Conservation (phyloP, 2,797 vertebrate genomes). For the Mareca penelope region DNA sequence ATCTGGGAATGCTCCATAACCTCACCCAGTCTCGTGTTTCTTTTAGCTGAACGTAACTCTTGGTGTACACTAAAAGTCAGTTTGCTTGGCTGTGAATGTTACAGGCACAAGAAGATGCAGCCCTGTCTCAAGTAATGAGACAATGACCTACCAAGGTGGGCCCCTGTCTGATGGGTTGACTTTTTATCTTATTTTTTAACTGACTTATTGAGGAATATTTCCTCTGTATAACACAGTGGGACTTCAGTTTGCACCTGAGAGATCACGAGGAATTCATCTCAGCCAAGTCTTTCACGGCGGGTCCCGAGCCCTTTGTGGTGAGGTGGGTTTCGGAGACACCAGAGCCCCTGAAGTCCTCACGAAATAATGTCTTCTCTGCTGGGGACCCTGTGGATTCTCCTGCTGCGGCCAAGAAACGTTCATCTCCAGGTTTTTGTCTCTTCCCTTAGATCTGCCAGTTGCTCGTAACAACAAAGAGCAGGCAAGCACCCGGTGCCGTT, state of each 20-base stretch:
- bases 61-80: conserved; percentile 1
- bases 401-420: neutral
- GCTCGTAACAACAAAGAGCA: conserved; percentile 3
- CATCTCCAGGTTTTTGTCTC: neutral
- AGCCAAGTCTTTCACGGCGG: neutral
- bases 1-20: neutral
- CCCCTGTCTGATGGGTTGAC: neutral
- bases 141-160: neutral
- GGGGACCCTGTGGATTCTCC: neutral
- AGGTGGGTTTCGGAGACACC: neutral
- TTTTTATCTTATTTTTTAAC: neutral
- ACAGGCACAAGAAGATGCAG: neutral
- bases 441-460: neutral
- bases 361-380: neutral
- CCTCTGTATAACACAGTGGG: neutral
- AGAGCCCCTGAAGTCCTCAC: neutral
- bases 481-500: neutral
- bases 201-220: neutral
- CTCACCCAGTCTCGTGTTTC: neutral
- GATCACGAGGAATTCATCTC: neutral
- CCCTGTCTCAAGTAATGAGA: neutral
- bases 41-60: neutral
- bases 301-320: rapidly evolving
- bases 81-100: neutral
- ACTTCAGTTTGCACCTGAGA: neutral